Conservation (phyloP, 2,113 vertebrate species). For the Indri indri region DNA sequence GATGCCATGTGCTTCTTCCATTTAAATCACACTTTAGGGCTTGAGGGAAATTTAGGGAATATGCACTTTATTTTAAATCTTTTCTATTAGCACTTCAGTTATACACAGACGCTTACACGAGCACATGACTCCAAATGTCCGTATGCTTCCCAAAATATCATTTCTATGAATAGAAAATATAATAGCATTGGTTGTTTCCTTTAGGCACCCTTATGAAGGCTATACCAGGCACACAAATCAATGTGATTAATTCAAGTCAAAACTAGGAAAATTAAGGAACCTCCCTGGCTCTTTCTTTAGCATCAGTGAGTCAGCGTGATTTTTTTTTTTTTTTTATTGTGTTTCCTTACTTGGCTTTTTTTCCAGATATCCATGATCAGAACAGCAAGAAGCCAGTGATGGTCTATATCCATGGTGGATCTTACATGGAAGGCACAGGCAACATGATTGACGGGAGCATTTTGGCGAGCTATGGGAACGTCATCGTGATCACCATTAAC, state of each 20-base stretch:
- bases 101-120: too few species aligned
- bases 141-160: not conserved
- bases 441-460: constrained; percentile 98
- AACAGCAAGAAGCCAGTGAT: constrained; percentile 94
- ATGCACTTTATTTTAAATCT: too few species aligned
- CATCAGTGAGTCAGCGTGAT: not conserved
- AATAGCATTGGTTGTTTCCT: rapidly evolving
- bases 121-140: too few species aligned
- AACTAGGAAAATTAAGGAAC: rapidly evolving
- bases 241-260: rapidly evolving
- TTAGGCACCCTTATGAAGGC: rapidly evolving
- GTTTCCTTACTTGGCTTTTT: constrained; percentile 75
- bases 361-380: constrained; percentile 93
- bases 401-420: constrained; percentile 97
- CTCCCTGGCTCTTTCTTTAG: rapidly evolving
- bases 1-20: not conserved
- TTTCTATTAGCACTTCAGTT: not conserved
- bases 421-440: constrained; percentile 96
- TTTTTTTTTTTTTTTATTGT: constrained; percentile 61
- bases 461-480: constrained; percentile 95
- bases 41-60: not conserved
- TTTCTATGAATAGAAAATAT: not conserved
- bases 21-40: not conserved
- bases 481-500: constrained; percentile 96
- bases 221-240: rapidly evolving